Evolutionary conservation across 2,113 vertebrate genomes (phyloP).

Genomic region (Nibea albiflora): DNA sequence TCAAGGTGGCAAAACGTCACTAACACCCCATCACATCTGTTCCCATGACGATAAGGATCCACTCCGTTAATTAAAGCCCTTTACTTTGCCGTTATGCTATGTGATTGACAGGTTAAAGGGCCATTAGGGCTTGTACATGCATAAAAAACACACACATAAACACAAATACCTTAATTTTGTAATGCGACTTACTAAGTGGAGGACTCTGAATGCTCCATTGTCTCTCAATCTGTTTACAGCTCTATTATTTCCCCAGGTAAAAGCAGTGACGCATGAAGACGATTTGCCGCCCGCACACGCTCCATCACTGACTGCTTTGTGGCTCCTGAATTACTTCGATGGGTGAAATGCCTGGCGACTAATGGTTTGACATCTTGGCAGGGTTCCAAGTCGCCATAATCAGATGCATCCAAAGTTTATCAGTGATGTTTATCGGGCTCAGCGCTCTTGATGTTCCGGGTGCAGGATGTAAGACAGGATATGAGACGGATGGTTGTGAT

Average conservation of each 20-base stretch:
- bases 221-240: conserved; percentile 37
- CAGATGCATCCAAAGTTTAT: conserved; percentile 65
- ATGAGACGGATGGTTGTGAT: conserved; percentile 62
- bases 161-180: conserved; percentile 6
- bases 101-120: conserved; percentile 50
- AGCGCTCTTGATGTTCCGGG: conserved; percentile 56
- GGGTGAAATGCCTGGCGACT: conserved; percentile 36
- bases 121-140: not conserved
- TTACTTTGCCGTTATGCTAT: conserved; percentile 16
- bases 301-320: conserved; percentile 14
- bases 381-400: conserved; percentile 47
- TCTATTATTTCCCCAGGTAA: conserved; percentile 35
- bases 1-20: conserved; percentile 60
- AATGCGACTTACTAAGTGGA: conserved; percentile 3
- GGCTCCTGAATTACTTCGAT: conserved; percentile 32
- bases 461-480: conserved; percentile 64
- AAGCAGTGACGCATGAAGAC: conserved; percentile 3
- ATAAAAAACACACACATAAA: not conserved
- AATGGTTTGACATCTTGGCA: conserved; percentile 39
- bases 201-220: conserved; percentile 22
- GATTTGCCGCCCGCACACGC: not conserved
- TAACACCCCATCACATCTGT: conserved; percentile 58
- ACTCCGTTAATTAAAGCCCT: conserved; percentile 62
- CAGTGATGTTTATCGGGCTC: conserved; percentile 66
- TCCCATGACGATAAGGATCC: conserved; percentile 63